Evolutionary conservation across 2,113 vertebrate species (phyloP), one percentile per base, ranked within the genome.

Genomic region (Megaceryle maxima): DNA sequence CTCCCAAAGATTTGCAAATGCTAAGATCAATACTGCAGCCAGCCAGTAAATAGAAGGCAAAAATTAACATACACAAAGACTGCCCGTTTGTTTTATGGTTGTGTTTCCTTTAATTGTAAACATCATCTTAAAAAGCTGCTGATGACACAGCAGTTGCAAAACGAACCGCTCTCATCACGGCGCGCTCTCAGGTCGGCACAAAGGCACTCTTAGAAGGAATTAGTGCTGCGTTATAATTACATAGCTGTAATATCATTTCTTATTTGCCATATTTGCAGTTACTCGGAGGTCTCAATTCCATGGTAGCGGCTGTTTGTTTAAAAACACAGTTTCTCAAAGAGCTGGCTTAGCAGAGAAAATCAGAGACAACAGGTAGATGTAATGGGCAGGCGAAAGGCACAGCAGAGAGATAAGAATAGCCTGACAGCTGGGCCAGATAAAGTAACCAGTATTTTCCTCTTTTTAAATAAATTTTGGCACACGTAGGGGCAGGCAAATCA

Each of bases 91-190:
- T 95, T 94, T 93, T 35, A 56, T 39, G 59, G 67, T 31, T 92
- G 83, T 39, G 83, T 97, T 94, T 90, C 84, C 85, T 94, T 91
- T 77, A 74, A 72, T 75, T 96, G 73, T 82, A 94, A 96, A 90
- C 94, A 96, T 62, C 62, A 82, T 92, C 62, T 87, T 66, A 94
- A 97, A 37, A 97, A 97, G 75, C 88, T 96, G 88, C 78, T 83
- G 97, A 98, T 97, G 96, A 97, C 95, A 88, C 59, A 79, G 91
- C 80, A 97, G 94, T 86, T 91, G 79, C 81, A 91, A 88, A 96
- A 77, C 76, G 50, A 97, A 79, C 85, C 56, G 90, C 85, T 92
- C 63, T 55, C 96, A 98, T 97, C 97, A 97, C 60, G 80, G 95
- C 90, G 85, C 62, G 72, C 63, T 96, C 94, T 88, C 63, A 91